Base-by-base conservation (phyloP, 2,113 vertebrate species). In the Malurus melanocephalus region DNA sequence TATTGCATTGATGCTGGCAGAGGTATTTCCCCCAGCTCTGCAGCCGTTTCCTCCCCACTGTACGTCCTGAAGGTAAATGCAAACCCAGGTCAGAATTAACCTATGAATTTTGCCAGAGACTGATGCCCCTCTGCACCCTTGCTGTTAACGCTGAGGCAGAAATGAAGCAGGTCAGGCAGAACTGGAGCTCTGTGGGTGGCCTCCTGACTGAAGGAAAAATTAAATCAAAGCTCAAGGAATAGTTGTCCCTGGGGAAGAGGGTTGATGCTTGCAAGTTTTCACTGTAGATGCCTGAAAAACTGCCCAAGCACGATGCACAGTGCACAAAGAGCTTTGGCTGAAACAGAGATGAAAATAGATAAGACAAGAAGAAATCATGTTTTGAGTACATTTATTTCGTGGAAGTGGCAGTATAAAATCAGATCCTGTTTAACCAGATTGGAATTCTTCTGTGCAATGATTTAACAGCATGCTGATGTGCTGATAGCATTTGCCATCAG, bases 161-260 rank as follows among this genome's bases (percentile, higher is more conserved):
- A 84, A 75, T 46, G 66, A 86, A 87, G 59, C 61, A 65, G 60
- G 77, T 81, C 80, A 81, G 62, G 71, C 67, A 85, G 64, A 93
- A 66, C 40, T 73, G 56, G 35, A 79, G 62, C 81, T 62, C 71
- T 89, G 95, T 79, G 91, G 84, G 94, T 93, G 87, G 94, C 81
- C 81, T 90, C 59, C 74, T 69, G 84, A 59, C 84, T 85, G 43
- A 2, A 92, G 81, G 62, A 92, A 20, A 87, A 89, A 85, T 88
- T 84, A 93, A 94, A 95, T 80, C 89, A 93, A 93, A 92, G 80
- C 71, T 90, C 84, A 73, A 56, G 87, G 80, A 94, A 51, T 27
- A 78, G 76, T 64, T 88, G 49, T 82, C 84, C 91, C 78, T 87
- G 52, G 74, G 91, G 87, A 92, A 87, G 56, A 92, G 21, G 45